Evolutionary conservation across 1,140 invertebrate species (phyloP).

Genomic region (Ostrea denselamellosa): DNA sequence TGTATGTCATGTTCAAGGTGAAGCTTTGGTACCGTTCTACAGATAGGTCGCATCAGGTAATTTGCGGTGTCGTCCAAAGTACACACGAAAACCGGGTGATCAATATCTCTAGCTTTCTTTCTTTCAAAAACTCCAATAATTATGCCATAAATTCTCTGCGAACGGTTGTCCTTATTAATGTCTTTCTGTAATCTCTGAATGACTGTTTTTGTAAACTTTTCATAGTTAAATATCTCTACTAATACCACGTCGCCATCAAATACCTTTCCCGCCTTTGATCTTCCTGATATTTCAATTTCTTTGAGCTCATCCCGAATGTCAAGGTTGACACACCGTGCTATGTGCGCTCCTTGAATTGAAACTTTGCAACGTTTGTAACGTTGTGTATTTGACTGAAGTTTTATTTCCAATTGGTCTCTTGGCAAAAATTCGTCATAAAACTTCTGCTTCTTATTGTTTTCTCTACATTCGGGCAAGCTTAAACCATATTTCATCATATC

Average conservation of each 20-base stretch:
- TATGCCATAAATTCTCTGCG: conserved; percentile 56
- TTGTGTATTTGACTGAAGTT: conserved; percentile 37
- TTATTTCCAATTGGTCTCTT: neutral
- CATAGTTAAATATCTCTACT: conserved; percentile 63
- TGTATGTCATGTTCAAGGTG: conserved; percentile 57
- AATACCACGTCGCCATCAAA: conserved; percentile 69
- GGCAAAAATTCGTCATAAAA: conserved; percentile 41
- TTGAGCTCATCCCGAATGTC: conserved; percentile 38
- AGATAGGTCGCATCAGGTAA: conserved; percentile 69
- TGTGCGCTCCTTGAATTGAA: conserved; percentile 57
- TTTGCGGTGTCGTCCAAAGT: conserved; percentile 60
- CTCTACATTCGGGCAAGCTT: conserved; percentile 29
- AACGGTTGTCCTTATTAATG: conserved; percentile 6
- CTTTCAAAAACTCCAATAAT: conserved; percentile 65
- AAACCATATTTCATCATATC: conserved; percentile 50
- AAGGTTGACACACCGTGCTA: conserved; percentile 50
- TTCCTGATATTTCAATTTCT: conserved; percentile 65
- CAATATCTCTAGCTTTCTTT: conserved; percentile 45
- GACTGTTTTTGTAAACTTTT: conserved; percentile 10
- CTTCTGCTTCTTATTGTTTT: conserved; percentile 22
- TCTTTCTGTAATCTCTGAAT: conserved; percentile 40
- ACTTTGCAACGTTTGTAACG: conserved; percentile 59
- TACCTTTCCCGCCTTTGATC: conserved; percentile 66
- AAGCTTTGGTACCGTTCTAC: conserved; percentile 72
- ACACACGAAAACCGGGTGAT: conserved; percentile 66